Percentiles rank a stretch among this genome's conserved stretches.
These are phyloP conservation scores for Gouania willdenowi DNA, from an alignment of 2,797 vertebrate genomes.

Conservation along the genomic window DNA sequence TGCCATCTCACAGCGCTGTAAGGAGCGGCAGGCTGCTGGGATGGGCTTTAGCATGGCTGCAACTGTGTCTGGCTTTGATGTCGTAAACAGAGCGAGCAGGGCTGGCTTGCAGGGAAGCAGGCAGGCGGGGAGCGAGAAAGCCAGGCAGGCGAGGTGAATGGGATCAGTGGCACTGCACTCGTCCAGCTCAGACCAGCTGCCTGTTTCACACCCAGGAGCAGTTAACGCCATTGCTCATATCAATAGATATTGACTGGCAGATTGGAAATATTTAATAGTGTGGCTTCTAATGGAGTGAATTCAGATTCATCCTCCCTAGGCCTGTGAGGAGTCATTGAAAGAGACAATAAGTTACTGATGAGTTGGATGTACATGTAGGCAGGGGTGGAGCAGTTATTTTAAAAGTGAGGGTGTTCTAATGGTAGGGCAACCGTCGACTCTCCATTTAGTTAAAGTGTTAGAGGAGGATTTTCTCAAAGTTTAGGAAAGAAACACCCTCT, in stretches of 20 bases:
- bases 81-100: constrained; percentile 64
- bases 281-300: constrained; percentile 53
- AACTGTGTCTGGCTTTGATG: constrained; percentile 69
- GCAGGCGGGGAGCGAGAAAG: constrained; percentile 12
- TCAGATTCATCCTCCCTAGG: constrained; percentile 48
- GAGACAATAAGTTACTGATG: constrained; percentile 34
- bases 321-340: constrained; percentile 27
- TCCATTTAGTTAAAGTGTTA: no score
- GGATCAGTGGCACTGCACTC: constrained; percentile 63
- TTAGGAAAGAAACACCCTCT: no score
- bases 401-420: no score
- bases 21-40: constrained; percentile 52
- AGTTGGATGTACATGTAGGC: no score
- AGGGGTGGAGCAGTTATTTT: no score
- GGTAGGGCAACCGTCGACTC: no score
- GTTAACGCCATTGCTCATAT: constrained; percentile 61
- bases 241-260: constrained; percentile 70
- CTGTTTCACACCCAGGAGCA: constrained; percentile 58
- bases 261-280: constrained; percentile 55
- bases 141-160: constrained; percentile 52
- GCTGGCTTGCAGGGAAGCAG: constrained; percentile 45
- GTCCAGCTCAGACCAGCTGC: constrained; percentile 62
- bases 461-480: no score
- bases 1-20: constrained; percentile 50
- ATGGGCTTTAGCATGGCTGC: constrained; percentile 63